These are phyloP conservation scores for Anguilla marmorata DNA, from an alignment of 2,797 vertebrate genomes.

Conservation along the genomic window DNA sequence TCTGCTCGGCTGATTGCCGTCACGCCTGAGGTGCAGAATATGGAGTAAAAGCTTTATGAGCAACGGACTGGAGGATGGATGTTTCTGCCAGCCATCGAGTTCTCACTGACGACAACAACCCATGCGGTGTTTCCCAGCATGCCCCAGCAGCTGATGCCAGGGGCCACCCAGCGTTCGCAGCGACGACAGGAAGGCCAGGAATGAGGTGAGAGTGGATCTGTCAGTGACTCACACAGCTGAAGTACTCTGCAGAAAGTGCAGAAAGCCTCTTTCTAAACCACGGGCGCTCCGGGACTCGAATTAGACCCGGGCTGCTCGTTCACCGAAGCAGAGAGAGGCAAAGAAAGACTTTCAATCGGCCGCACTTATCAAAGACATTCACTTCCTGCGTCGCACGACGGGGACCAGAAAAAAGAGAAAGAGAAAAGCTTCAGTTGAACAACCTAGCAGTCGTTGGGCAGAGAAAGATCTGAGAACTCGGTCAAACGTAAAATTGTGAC, in stretches of 20 bases:
- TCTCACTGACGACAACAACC: background rate
- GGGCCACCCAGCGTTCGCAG: background rate
- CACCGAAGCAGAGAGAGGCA: slow-evolving; percentile 22
- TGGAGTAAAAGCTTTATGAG: background rate
- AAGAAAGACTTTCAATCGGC: slow-evolving; percentile 23
- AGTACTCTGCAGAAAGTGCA: slow-evolving; percentile 9
- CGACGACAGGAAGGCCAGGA: background rate
- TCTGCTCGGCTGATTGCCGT: background rate
- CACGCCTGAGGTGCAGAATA: background rate
- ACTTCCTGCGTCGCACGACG: background rate
- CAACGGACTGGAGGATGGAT: background rate
- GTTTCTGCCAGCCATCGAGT: slow-evolving; percentile 10
- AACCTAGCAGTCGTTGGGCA: background rate
- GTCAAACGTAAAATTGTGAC: background rate
- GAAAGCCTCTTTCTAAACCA: slow-evolving; percentile 22
- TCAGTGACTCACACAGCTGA: background rate
- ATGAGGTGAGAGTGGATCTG: slow-evolving; percentile 17
- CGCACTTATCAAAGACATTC: slow-evolving; percentile 19
- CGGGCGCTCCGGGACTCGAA: slow-evolving; percentile 14
- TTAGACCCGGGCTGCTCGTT: slow-evolving; percentile 11
- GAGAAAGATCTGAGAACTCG: background rate
- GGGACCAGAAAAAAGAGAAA: background rate
- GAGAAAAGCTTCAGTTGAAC: background rate
- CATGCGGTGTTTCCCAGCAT: background rate
- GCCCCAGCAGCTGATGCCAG: background rate